Conservation (phyloP, 2,797 vertebrate species). For the Chrosomus eos region DNA sequence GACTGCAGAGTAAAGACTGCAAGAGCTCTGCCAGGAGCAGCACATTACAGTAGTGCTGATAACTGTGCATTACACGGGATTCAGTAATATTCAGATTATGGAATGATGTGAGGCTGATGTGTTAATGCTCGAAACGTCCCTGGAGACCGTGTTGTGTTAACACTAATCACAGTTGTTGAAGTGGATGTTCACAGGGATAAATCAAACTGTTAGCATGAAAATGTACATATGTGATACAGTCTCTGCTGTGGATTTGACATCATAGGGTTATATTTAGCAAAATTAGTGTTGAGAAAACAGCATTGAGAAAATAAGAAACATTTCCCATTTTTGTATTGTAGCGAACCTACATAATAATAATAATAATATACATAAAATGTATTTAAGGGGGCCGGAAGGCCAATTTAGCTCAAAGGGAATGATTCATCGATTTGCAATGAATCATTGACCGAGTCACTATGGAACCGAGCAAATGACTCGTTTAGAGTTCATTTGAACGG, state of each 20-base stretch:
- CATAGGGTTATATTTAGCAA: neutral
- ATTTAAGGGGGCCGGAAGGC: no score
- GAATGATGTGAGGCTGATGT: neutral
- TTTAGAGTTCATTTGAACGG: no score
- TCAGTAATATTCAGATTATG: slow-evolving; percentile 28
- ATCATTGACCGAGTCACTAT: no score
- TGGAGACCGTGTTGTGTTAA: slow-evolving; percentile 26
- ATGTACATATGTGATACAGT: neutral
- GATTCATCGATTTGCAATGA: no score
- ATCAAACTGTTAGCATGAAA: neutral
- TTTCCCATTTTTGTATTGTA: neutral
- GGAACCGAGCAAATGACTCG: no score
- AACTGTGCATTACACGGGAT: neutral
- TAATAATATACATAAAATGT: no score
- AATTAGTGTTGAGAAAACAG: neutral
- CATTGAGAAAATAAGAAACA: neutral
- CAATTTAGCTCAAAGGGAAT: no score
- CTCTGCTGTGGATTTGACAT: neutral
- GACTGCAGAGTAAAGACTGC: neutral
- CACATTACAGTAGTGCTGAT: neutral
- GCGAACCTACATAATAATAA: no score
- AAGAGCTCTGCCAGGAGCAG: neutral
- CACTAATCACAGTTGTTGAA: slow-evolving; percentile 30
- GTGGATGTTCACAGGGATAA: neutral
- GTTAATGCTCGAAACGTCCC: slow-evolving; percentile 13